phyloP scores from a whole-genome alignment of 92 coral and sea anemone species.

The Porites rus region DNA sequence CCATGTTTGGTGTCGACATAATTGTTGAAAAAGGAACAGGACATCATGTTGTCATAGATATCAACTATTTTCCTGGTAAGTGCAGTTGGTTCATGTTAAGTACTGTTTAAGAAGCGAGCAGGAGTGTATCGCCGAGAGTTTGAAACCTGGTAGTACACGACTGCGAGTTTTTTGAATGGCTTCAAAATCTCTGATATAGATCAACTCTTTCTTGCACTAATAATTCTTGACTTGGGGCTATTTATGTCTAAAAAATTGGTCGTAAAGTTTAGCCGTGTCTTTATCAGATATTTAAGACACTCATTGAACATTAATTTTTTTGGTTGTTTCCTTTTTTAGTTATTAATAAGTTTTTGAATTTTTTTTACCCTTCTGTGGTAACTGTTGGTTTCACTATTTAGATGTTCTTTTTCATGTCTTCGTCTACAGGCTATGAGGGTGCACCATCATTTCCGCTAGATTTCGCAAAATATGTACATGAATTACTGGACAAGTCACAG shows the following conservation, averaged over 20 bases:
- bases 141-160: no score
- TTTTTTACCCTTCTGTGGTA: no score
- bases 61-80: conserved; percentile 97
- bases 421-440: conserved; percentile 84
- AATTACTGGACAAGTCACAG: conserved; percentile 36
- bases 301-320: not conserved
- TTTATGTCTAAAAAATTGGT: no score
- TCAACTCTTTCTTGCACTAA: no score
- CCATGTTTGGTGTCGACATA: conserved; percentile 96
- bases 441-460: conserved; percentile 84
- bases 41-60: conserved; percentile 93
- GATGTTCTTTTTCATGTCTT: not conserved
- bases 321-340: not conserved
- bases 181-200: no score
- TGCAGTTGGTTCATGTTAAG: no score
- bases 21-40: conserved; percentile 95
- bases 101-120: no score
- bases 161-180: no score
- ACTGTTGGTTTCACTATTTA: no score
- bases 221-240: no score
- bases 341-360: no score
- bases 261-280: not conserved
- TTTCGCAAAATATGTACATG: conserved; percentile 79
- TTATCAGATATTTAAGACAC: not conserved
- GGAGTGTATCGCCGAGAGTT: no score